A percentile compares a stretch with the other conserved stretches of the same genome.
These are phyloP conservation scores for Apamea anceps DNA, from an alignment of 2,888 invertebrate species.

Conservation along the genomic window DNA sequence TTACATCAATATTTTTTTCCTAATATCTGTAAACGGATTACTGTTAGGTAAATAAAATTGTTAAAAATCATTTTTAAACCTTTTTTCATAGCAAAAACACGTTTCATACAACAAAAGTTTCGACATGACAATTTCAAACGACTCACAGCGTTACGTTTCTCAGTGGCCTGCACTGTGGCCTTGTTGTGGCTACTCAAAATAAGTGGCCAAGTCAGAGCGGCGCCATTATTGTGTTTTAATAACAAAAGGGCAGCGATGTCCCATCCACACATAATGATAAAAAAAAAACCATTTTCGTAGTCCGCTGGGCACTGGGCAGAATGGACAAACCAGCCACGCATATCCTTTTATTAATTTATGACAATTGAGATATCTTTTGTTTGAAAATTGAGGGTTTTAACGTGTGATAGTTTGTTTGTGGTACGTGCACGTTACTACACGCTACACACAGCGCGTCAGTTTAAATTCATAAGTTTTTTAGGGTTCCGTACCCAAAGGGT, in stretches of 20 bases:
- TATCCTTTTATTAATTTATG: conserved; percentile 36
- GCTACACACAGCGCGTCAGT: too few species aligned
- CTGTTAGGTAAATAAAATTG: too few species aligned
- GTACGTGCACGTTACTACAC: too few species aligned
- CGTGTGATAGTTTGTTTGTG: neutral
- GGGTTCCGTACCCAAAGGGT: too few species aligned
- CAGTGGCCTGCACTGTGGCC: conserved; percentile 14
- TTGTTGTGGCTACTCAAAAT: conserved; percentile 54
- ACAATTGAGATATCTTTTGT: conserved; percentile 5
- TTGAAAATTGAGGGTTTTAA: neutral
- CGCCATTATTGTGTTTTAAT: conserved; percentile 58
- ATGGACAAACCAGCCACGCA: conserved; percentile 25
- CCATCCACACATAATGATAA: conserved; percentile 51
- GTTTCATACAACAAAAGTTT: neutral
- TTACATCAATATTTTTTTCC: neutral
- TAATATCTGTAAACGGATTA: neutral
- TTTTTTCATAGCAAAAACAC: neutral
- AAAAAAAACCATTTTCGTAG: conserved; percentile 56
- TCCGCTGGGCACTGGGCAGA: conserved; percentile 24
- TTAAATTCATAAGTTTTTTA: too few species aligned
- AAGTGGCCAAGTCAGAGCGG: conserved; percentile 46
- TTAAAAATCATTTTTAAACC: neutral
- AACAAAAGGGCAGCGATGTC: conserved; percentile 61
- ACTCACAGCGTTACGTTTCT: conserved; percentile 4
- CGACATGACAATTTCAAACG: neutral